Evolutionary conservation across 2,888 invertebrate genomes (phyloP), one percentile per base, ranked within the genome.

Genomic region (Drosophila rellima): DNA sequence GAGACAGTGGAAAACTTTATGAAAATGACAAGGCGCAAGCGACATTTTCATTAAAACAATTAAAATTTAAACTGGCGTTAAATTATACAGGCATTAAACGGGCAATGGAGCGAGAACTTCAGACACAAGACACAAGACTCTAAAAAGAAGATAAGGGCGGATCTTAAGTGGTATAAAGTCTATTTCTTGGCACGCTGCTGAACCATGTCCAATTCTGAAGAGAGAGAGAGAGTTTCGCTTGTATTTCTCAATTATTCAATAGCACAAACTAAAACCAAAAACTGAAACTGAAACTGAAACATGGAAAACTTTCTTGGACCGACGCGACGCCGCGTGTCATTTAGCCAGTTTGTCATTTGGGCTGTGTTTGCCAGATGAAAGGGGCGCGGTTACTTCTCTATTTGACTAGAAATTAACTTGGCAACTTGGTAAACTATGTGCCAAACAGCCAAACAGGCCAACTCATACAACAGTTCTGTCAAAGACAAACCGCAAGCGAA

Each of bases 1-100:
- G 79, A 69, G 79, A 69, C 78, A 70, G 63, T 79, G 73, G 55
- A 87, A 84, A 84, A 88, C 78, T 84, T 81, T 72, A 82, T 88
- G 82, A 74, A 88, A 87, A 85, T 89, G 85, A 89, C 88, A 87
- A 72, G 86, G 89, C 81, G 48, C 72, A 66, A 66, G 78, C 88
- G 88, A 89, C 88, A 82, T 88, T 90, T 89, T 79, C 88, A 91
- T 90, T 90, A 85, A 83, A 87, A 90, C 91, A 90, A 90, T 90
- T 90, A 90, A 91, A 90, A 91, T 90, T 90, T 90, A 90, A 91
- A 90, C 90, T 91, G 89, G 90, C 90, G 91, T 91, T 88, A 90
- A 90, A 91, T 90, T 90, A 91, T 90, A 86, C 90, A 90, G 82
- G 85, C 75, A 86, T 85, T 88, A 91, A 82, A 67, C 73, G 64